Base-by-base conservation (phyloP, 1,140 invertebrate genomes). In the Drosophila triauraria region DNA sequence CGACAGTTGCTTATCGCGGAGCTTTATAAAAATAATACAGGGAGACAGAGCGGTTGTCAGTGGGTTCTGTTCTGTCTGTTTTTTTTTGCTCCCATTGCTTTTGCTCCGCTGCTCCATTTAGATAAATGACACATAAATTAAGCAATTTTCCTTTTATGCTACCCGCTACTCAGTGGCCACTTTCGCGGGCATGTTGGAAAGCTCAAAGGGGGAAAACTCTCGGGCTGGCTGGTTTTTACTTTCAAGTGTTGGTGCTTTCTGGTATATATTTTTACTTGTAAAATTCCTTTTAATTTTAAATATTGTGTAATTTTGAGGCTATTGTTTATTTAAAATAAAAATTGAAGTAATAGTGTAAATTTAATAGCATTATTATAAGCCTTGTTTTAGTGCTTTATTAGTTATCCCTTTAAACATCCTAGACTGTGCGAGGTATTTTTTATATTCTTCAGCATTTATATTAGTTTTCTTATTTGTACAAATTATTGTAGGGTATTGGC, bases 81-180 rank as follows among this genome's bases (percentile, higher is more conserved):
- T 27, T 44, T 57, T 42, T 58, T 75, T 32, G 23, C 44, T 62
- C 54, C 20, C 53, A 67, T 60, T 75, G 70, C 71, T 58, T 30
- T 57, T 76, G 72, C 69, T 63, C 46, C n/a, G 68, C 62, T 86
- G 83, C 84, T 88, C 83, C 83, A 86, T 86, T 86, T 86, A 86
- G 83, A 86, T 86, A 87, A 87, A 82, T 83, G 83, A 88, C 83
- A 87, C 84, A 87, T 87, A 87, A 87, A 87, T 87, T 87, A 87
- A 87, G 84, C 76, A 87, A 87, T 88, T 87, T 87, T 84, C 77
- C 84, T 90, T 87, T 87, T 78, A 88, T 88, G 78, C 71, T 65
- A 78, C 68, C 80, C 67, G 61, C 61, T 76, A 57, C 58, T 63
- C 54, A 47, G 23, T 48, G 30, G 35, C 8, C 27, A 12, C 50